A percentile compares a stretch with the other conserved stretches of the same genome.
These are phyloP conservation scores for Eurystomus gularis DNA, from an alignment of 2,113 vertebrate genomes.

Conservation along the genomic window DNA sequence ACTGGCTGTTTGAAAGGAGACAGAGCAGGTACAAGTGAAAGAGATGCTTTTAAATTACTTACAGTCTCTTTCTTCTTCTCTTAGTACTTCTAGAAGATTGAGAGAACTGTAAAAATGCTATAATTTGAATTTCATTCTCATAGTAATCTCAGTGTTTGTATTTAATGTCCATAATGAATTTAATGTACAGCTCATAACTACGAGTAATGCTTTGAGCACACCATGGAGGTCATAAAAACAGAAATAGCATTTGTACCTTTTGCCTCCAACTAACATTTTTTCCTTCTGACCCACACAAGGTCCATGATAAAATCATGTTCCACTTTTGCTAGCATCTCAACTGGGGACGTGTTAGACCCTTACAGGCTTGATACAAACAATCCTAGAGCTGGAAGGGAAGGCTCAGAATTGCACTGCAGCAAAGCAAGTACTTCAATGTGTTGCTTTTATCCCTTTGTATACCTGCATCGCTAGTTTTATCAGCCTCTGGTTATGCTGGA, in stretches of 20 bases:
- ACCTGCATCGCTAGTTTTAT: not conserved
- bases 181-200: not conserved
- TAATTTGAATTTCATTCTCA: not conserved
- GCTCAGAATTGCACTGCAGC: not conserved
- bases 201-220: not conserved
- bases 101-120: not conserved
- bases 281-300: not conserved
- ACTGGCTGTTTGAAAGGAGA: not conserved
- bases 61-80: not conserved
- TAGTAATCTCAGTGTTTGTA: not conserved
- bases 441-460: not conserved
- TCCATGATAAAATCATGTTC: not conserved
- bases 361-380: not conserved
- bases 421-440: not conserved
- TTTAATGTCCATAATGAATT: not conserved
- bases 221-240: not conserved
- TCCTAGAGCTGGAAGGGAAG: not conserved
- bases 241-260: not conserved
- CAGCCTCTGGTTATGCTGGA: not conserved
- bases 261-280: not conserved
- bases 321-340: not conserved
- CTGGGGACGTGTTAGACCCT: not conserved
- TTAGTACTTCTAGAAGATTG: not conserved
- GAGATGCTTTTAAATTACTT: slow-evolving; percentile 19
- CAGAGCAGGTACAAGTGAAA: not conserved